phyloP scores from a whole-genome alignment of 2,113 vertebrate genomes.

The Poeciliopsis prolifica region DNA sequence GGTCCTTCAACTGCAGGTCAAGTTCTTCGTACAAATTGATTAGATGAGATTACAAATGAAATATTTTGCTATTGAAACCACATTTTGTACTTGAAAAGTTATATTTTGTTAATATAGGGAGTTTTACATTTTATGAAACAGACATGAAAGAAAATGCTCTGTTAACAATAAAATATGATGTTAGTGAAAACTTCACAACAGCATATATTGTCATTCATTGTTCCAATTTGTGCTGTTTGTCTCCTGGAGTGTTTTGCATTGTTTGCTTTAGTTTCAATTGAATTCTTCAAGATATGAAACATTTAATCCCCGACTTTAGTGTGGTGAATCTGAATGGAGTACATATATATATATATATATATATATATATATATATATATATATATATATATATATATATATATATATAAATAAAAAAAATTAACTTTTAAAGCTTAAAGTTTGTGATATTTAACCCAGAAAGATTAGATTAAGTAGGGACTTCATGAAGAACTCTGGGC shows the following conservation, averaged over 20 bases:
- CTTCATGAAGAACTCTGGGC: not conserved
- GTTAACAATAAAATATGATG: not conserved
- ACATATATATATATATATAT: not conserved
- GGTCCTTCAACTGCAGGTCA: not conserved
- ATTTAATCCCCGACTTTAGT: too few species aligned
- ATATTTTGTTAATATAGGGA: too few species aligned
- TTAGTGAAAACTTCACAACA: not conserved
- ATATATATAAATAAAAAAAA: too few species aligned
- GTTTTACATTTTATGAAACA: not conserved
- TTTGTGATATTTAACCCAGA: not conserved
- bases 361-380: too few species aligned
- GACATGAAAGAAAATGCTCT: not conserved
- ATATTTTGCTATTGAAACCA: not conserved
- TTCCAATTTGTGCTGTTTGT: not conserved
- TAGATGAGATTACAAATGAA: not conserved
- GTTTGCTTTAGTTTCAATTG: not conserved
- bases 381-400: too few species aligned
- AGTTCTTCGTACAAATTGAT: not conserved
- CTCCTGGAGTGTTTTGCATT: not conserved
- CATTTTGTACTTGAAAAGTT: not conserved
- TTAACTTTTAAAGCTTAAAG: not conserved
- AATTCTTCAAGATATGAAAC: too few species aligned
- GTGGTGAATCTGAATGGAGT: too few species aligned
- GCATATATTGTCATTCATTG: not conserved
- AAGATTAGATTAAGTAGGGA: not conserved